Evolutionary conservation across 2,888 invertebrate species (phyloP), one percentile per base, ranked within the genome.

Genomic region (Aporophyla nigra): DNA sequence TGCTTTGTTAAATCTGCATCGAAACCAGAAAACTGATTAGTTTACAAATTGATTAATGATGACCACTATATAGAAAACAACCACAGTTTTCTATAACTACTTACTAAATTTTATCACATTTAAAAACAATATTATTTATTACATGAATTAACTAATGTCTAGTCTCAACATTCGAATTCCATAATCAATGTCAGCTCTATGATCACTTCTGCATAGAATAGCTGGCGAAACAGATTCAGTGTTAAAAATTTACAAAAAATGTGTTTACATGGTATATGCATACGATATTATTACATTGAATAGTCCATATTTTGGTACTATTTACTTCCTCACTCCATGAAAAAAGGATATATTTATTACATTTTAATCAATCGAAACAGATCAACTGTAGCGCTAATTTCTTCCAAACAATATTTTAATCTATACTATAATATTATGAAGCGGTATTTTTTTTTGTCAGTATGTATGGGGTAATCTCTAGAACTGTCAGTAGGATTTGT

Each of bases 71-170:
- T 66, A 43, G 61, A 69, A 61, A 62, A 71, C 54, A 24, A 53
- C 1, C n/a, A 14, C 24, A 59, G 21, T 69, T 80, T 53, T 21
- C 54, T n/a, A 49, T 61, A 69, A 61, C 53, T 61, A 71, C 59
- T 65, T 69, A 69, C 56, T 75, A 75, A n/a, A 74, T 61, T 82
- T 75, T 82, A 82, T 82, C 85, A 85, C 82, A 84, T 84, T 80
- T 72, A 80, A 61, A 82, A 82, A 82, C 54, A 67, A 74, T 72
- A 62, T 54, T 65, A 54, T 58, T 54, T 65, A 54, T 58, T 54
- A 66, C 63, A 62, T 69, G 24, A 74, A 75, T 84, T 54, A 76
- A 61, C 56, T 56, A 59, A 70, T 49, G 21, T 71, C 51, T 54
- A n/a, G 56, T 71, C 19, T 63, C 10, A 21, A 53, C 10, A 62